Evolutionary conservation across 2,888 invertebrate species (phyloP).

Genomic region (Diadegma fenestrale): DNA sequence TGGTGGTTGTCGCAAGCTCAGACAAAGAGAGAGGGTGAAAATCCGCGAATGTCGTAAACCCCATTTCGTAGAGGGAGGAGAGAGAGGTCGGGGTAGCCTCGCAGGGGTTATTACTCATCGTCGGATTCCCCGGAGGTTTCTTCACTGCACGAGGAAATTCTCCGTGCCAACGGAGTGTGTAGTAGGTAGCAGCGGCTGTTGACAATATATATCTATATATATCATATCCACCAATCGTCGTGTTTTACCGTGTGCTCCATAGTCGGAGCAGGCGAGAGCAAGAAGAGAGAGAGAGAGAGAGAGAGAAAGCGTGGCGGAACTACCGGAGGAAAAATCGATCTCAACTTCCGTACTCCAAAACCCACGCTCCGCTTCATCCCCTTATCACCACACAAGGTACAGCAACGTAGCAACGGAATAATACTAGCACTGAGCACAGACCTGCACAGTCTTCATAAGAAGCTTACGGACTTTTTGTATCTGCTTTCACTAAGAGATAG

Average conservation of each 20-base stretch:
- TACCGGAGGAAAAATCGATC: conserved; percentile 66
- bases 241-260: conserved; percentile 61
- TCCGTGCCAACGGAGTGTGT: conserved; percentile 54
- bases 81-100: conserved; percentile 69
- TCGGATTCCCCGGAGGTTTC: conserved; percentile 71
- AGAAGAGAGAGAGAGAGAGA: conserved; percentile 48
- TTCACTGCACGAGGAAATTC: conserved; percentile 67
- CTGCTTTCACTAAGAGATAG: conserved; percentile 47
- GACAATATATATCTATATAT: conserved; percentile 30
- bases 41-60: conserved; percentile 70
- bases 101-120: conserved; percentile 76
- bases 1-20: conserved; percentile 37
- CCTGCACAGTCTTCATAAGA: conserved; percentile 45
- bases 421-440: conserved; percentile 31
- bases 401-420: conserved; percentile 35
- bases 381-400: conserved; percentile 2
- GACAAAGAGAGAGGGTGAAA: conserved; percentile 55
- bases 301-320: conserved; percentile 49
- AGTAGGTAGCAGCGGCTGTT: conserved; percentile 43
- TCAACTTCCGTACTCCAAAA: conserved; percentile 58
- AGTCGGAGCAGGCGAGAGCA: conserved; percentile 45
- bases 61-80: conserved; percentile 42
- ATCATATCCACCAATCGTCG: conserved; percentile 40
- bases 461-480: conserved; percentile 61
- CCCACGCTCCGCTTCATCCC: conserved; percentile 25